Evolutionary conservation across 2,888 invertebrate species (phyloP), one percentile per base, ranked within the genome.

Genomic region (Chloromyia formosa): DNA sequence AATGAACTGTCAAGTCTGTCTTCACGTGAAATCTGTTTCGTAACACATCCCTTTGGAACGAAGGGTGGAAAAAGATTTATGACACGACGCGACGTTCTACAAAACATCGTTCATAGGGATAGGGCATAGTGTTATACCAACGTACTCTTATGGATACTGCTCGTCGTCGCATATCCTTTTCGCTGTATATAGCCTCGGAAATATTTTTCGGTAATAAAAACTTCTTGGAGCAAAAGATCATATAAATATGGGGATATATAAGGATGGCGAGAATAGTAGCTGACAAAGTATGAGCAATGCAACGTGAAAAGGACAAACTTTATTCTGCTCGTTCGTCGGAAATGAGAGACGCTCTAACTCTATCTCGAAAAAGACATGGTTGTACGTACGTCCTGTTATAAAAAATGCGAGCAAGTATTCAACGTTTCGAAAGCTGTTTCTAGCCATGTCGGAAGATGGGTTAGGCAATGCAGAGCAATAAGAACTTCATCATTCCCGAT

Each of bases 191-290:
- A 3, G 49, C 10, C 49, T 49, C 49, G 49, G 62, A 49, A 66
- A 66, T 66, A 66, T 40, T 62, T 40, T 40, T 42, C 49, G 66
- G 66, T 27, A 61, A 66, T 49, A 49, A 49, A 49, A 49, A 49
- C 49, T 49, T 49, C 49, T 12, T 12, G 42, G 12, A 49, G 49
- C 10, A 10, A 49, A 49, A 49, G 49, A 49, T 49, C 12, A 49
- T n/a, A 49, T 49, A 49, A 49, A 49, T 49, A 49, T 35, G 27
- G 7, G 27, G 7, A 35, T 35, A 2, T 35, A 7, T 35, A 7
- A 35, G 7, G 27, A 35, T 35, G 49, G 49, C 49, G 12, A 12
- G 12, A n/a, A 49, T 42, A 49, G n/a, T n/a, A n/a, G n/a, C 49
- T 49, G 42, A n/a, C 7, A 35, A 35, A n/a, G 49, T 49, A 49